phyloP scores from a whole-genome alignment of 1,140 invertebrate species.

The Halesus radiatus region DNA sequence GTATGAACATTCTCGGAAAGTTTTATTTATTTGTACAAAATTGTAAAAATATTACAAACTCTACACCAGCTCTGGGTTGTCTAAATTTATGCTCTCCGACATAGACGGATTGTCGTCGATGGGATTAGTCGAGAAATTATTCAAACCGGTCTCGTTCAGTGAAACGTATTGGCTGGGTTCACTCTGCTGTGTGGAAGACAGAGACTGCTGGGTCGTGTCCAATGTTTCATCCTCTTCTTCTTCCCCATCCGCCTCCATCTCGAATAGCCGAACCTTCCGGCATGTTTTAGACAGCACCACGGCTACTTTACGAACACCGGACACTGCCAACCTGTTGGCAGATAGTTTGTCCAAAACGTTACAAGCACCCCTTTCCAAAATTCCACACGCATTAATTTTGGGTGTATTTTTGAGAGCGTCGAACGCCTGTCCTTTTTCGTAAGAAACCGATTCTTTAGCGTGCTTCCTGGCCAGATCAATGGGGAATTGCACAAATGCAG shows the following conservation, averaged over 20 bases:
- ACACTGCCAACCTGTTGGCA: slow-evolving; percentile 83
- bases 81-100: slow-evolving; percentile 42
- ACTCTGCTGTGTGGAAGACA: slow-evolving; percentile 51
- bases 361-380: slow-evolving; percentile 67
- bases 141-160: slow-evolving; percentile 43
- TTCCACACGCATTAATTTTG: slow-evolving; percentile 68
- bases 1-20: neutral
- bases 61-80: slow-evolving; percentile 45
- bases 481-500: slow-evolving; percentile 78
- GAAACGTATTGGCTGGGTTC: slow-evolving; percentile 52
- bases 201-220: slow-evolving; percentile 65
- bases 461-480: slow-evolving; percentile 68
- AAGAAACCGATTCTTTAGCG: slow-evolving; percentile 63
- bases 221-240: slow-evolving; percentile 83
- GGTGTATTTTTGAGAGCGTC: slow-evolving; percentile 69
- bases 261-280: slow-evolving; percentile 87
- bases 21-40: neutral
- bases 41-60: neutral
- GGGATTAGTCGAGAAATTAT: slow-evolving; percentile 24
- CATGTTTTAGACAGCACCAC: slow-evolving; percentile 85
- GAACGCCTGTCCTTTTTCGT: slow-evolving; percentile 67
- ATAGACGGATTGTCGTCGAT: slow-evolving; percentile 39
- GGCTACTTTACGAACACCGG: slow-evolving; percentile 89
- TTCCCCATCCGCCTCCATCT: slow-evolving; percentile 94
- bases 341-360: slow-evolving; percentile 82